A percentile compares a stretch with the other conserved stretches of the same genome.
These are phyloP conservation scores for Peromyscus eremicus DNA, from an alignment of 2,797 vertebrate genomes.

Conservation along the genomic window DNA sequence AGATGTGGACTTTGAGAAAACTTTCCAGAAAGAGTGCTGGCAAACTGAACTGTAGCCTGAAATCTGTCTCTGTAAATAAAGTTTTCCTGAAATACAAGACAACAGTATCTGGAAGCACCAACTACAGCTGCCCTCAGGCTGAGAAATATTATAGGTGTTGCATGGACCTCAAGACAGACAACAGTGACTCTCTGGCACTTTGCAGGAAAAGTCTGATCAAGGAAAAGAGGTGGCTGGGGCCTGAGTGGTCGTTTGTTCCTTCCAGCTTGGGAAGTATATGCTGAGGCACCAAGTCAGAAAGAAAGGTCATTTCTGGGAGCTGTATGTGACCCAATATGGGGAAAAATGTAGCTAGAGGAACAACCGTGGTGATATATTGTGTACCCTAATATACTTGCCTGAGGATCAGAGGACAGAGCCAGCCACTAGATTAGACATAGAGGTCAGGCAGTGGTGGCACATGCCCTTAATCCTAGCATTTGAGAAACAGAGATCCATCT, in stretches of 20 bases:
- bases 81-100: background rate
- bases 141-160: background rate
- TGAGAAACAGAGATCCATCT: no score
- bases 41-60: background rate
- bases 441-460: no score
- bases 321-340: background rate
- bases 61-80: constrained; percentile 13
- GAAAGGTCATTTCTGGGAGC: background rate
- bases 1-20: background rate
- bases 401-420: no score
- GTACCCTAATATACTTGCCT: no score
- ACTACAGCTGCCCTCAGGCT: background rate
- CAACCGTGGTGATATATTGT: background rate
- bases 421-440: no score
- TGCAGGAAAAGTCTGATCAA: background rate
- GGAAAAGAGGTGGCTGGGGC: background rate
- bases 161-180: background rate
- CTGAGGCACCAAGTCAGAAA: background rate
- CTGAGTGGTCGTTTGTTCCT: background rate
- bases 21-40: background rate
- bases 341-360: background rate
- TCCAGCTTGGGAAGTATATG: background rate
- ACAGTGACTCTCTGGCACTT: background rate
- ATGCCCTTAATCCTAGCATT: no score
- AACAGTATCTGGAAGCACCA: background rate